Evolutionary conservation across 1,140 invertebrate genomes (phyloP), one percentile per base, ranked within the genome.

Genomic region (Oryzaephilus surinamensis): DNA sequence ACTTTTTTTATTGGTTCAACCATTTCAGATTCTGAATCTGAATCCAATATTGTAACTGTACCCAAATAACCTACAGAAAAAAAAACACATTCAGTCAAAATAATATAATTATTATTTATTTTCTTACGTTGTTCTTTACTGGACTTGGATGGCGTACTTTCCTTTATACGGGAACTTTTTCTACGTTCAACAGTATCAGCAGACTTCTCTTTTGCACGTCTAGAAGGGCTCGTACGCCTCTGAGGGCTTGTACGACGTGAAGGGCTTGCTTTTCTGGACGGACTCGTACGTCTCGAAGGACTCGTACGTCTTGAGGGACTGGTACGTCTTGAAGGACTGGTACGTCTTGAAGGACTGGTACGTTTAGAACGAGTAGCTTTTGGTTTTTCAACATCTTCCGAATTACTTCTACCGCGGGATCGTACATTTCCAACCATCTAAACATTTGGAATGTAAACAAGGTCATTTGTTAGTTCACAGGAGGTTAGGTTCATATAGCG

Each of bases 21-120:
- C 20, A 16, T 43, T 27, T 51, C 46, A 8, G 49, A 49, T 32
- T 54, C 52, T 24, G 41, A 30, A 16, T 54, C 49, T 6, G 13
- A 20, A 21, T 51, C 43, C 10, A 46, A 1, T 17, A 6, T 3
- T 11, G 21, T 18, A n/a, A 7, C 8, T 14, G 18, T 14, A 0
- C 15, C n/a, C 12, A 26, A 14, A n/a, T n/a, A n/a, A n/a, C n/a
- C n/a, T n/a, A n/a, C n/a, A n/a, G n/a, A n/a, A n/a, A n/a, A n/a
- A n/a, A n/a, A n/a, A n/a, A n/a, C n/a, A n/a, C n/a, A n/a, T n/a
- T n/a, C n/a, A n/a, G n/a, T n/a, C n/a, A n/a, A n/a, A n/a, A n/a
- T n/a, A n/a, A n/a, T n/a, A n/a, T n/a, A n/a, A n/a, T n/a, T n/a
- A n/a, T n/a, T n/a, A n/a, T n/a, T n/a, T n/a, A n/a, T n/a, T n/a